Evolutionary conservation across 2,888 invertebrate genomes (phyloP).

Genomic region (Shargacucullia verbasci): DNA sequence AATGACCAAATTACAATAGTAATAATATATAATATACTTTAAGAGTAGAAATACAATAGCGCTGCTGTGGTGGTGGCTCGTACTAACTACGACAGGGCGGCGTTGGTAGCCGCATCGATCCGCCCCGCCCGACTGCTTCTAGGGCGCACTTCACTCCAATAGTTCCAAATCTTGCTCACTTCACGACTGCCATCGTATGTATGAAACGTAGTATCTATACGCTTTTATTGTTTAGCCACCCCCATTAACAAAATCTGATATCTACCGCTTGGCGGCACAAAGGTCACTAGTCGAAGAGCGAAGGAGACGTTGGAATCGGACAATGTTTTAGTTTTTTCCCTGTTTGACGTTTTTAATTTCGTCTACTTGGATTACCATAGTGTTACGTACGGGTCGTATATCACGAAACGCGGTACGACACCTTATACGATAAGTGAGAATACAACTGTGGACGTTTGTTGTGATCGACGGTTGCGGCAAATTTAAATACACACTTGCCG

Average conservation of each 20-base stretch:
- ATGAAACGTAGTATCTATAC: slow-evolving; percentile 86
- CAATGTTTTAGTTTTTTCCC: slow-evolving; percentile 62
- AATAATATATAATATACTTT: slow-evolving; percentile 20
- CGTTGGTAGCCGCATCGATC: slow-evolving; percentile 77
- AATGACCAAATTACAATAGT: neutral
- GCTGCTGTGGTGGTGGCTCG: slow-evolving; percentile 60
- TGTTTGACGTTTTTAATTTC: slow-evolving; percentile 54
- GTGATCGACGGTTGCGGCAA: slow-evolving; percentile 65
- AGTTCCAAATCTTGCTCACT: slow-evolving; percentile 75
- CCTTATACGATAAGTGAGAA: slow-evolving; percentile 61
- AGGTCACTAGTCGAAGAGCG: slow-evolving; percentile 71
- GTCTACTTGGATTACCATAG: slow-evolving; percentile 56
- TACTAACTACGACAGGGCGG: slow-evolving; percentile 70
- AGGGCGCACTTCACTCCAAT: slow-evolving; percentile 79
- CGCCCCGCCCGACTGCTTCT: slow-evolving; percentile 71
- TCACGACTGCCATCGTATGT: slow-evolving; percentile 76
- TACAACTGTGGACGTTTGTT: slow-evolving; percentile 66
- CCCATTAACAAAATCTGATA: slow-evolving; percentile 79
- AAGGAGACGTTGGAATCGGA: slow-evolving; percentile 57
- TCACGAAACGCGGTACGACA: slow-evolving; percentile 59
- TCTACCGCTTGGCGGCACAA: slow-evolving; percentile 71
- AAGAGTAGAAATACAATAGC: slow-evolving; percentile 47
- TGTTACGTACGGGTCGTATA: slow-evolving; percentile 61
- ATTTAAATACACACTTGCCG: slow-evolving; percentile 52
- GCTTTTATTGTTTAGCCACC: slow-evolving; percentile 80